Base-by-base conservation (phyloP, 2,888 invertebrate species). In the Taphrorychus bicolor region DNA sequence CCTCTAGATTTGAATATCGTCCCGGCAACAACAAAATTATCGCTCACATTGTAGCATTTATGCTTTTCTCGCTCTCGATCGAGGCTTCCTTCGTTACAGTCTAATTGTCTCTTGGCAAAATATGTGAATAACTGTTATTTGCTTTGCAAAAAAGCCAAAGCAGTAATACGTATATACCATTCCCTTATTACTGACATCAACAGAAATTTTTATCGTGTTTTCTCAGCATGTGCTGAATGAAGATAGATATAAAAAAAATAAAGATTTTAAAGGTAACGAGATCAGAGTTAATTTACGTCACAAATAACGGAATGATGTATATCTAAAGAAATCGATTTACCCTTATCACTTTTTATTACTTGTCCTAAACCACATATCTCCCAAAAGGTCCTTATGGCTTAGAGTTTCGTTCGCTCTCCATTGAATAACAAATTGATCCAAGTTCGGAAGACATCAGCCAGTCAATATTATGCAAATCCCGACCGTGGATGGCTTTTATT, bases 1-100 rank as follows among this genome's bases (percentile, higher is more conserved):
- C 63, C 48, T 58, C 62, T 62, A 62, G 48, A 62, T 62, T 62
- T 62, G 54, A 62, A 62, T 54, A 56, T 62, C 48, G 18, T 56
- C 22, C 49, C 48, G 16, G 56, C 56, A 62, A 56, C 56, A 56
- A 62, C 62, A 62, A 62, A 62, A 62, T 62, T 62, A 62, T 62
- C 62, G 54, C 32, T 56, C 56, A 62, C 62, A 62, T 48, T 62
- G 62, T 62, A 62, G 19, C 56, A 19, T 62, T 62, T 62, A 62
- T 54, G 22, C 48, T 54, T 17, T 45, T 53, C 48, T 54, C 7
- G 40, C n/a, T n/a, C n/a, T n/a, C 45, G 53, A 45, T 42, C 16
- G n/a, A 17, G 41, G 22, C 42, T 42, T 53, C 22, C 5, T 52
- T 61, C 45, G 24, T 45, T 41, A 24, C 23, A 22, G 22, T 32